Percentiles rank a stretch among this genome's conserved stretches.
These are phyloP conservation scores for Spodoptera littoralis DNA, from an alignment of 2,888 invertebrate genomes.

Conservation along the genomic window DNA sequence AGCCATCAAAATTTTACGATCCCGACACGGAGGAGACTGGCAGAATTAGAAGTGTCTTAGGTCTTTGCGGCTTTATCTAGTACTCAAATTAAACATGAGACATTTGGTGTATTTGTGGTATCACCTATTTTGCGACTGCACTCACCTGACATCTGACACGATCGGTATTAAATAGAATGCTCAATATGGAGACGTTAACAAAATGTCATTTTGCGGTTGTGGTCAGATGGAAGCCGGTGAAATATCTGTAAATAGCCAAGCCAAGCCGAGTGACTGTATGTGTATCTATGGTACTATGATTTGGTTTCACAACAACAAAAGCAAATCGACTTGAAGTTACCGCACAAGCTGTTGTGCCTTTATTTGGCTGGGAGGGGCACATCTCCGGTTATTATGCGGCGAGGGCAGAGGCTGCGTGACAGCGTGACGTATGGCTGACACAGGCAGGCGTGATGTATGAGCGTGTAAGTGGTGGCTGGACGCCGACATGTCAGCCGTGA, in stretches of 20 bases:
- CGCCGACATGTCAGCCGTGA: background rate
- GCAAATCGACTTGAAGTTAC: no score
- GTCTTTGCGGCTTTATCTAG: slow-evolving; percentile 46
- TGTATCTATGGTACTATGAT: no score
- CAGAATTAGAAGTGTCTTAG: slow-evolving; percentile 48
- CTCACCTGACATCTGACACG: no score
- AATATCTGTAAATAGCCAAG: no score
- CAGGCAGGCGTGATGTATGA: slow-evolving; percentile 45
- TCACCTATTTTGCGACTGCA: slow-evolving; percentile 22
- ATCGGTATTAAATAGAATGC: no score
- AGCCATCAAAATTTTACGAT: slow-evolving; percentile 56
- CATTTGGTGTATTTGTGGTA: slow-evolving; percentile 7
- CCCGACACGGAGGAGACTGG: slow-evolving; percentile 50
- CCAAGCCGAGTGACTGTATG: no score
- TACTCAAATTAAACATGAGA: slow-evolving; percentile 28
- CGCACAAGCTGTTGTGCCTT: background rate
- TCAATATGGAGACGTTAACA: no score
- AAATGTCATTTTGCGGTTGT: no score
- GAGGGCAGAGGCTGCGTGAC: slow-evolving; percentile 27
- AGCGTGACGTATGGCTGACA: slow-evolving; percentile 47
- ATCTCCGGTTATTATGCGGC: slow-evolving; percentile 30
- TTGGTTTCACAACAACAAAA: no score
- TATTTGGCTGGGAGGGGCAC: slow-evolving; percentile 12
- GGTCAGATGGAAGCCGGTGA: no score
- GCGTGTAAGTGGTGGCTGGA: slow-evolving; percentile 21